These are phyloP conservation scores for Pardalotus punctatus DNA, from an alignment of 2,113 vertebrate species.

Conservation along the genomic window DNA sequence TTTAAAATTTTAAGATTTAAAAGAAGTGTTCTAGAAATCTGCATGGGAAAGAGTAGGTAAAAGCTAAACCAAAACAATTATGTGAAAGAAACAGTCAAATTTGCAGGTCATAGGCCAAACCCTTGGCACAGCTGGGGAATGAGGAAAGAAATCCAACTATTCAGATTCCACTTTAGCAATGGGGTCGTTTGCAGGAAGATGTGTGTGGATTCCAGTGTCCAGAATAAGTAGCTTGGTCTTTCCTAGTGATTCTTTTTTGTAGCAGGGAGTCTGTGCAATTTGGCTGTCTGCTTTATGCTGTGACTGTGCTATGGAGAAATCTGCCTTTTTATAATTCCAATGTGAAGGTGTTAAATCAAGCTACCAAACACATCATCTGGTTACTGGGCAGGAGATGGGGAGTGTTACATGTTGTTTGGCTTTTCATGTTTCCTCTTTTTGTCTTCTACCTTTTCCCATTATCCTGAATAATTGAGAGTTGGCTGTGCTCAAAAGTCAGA, in stretches of 20 bases:
- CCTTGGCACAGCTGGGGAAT: neutral
- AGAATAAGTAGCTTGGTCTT: neutral
- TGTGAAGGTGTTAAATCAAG: neutral
- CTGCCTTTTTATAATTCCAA: neutral
- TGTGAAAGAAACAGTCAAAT: neutral
- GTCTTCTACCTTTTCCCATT: neutral
- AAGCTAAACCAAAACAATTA: neutral
- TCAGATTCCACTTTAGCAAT: neutral
- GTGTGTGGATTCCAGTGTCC: neutral
- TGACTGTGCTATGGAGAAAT: neutral
- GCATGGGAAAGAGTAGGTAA: neutral
- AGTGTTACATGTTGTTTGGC: neutral
- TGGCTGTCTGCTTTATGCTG: neutral
- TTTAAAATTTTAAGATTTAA: neutral
- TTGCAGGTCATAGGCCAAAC: neutral
- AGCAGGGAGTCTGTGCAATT: neutral
- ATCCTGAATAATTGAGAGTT: neutral
- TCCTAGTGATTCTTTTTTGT: neutral
- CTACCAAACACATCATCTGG: neutral
- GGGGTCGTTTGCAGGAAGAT: neutral
- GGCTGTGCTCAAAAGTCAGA: neutral
- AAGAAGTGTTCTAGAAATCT: neutral
- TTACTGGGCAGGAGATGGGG: neutral
- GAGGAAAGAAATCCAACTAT: neutral
- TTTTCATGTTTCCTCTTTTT: neutral